Base-by-base conservation (phyloP, 2,888 invertebrate species). In the Gandaritis pyraliata region DNA sequence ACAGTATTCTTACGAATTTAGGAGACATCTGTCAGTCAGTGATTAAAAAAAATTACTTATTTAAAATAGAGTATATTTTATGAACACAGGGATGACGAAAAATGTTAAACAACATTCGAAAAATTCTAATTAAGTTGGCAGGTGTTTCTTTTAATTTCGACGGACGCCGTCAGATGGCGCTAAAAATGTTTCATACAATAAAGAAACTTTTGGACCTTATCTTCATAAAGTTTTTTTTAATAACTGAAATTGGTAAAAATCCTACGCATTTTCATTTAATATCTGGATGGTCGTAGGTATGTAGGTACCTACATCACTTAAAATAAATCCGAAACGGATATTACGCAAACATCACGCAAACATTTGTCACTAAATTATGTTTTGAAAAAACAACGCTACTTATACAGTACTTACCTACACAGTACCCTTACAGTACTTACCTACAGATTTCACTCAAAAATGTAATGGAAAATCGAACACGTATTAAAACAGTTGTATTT, bases 101-200 rank as follows among this genome's bases (percentile, higher is more conserved):
- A 67, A 67, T 69, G 62, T 65, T 64, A 54, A 64, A 64, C 86
- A 82, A 86, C 84, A 90, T 91, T 89, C 86, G 82, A 83, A 87
- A 90, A 88, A 90, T 86, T 90, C 87, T 91, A 90, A 90, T 91
- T 90, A 91, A 85, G 84, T 77, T 72, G 79, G 73, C 91, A 91
- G 86, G 87, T 90, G 91, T 85, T 43, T 83, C 86, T 88, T 90
- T 90, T 90, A 88, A 90, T 90, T 90, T 91, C 80, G 84, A 69
- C 80, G 81, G 86, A 87, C 84, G 83, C 81, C 82, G 82, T 81
- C 86, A 85, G 87, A 84, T 87, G 88, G 78, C 87, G 85, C 80
- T 72, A 76, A 83, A 81, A 82, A 83, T 81, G 83, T 84, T 82
- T 75, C 77, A 67, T 70, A 78, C 78, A 77, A 78, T 78, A 79